Percentiles rank a stretch among this genome's conserved stretches.
Conservation (phyloP, 2,113 vertebrate genomes). For the Anhinga anhinga region DNA sequence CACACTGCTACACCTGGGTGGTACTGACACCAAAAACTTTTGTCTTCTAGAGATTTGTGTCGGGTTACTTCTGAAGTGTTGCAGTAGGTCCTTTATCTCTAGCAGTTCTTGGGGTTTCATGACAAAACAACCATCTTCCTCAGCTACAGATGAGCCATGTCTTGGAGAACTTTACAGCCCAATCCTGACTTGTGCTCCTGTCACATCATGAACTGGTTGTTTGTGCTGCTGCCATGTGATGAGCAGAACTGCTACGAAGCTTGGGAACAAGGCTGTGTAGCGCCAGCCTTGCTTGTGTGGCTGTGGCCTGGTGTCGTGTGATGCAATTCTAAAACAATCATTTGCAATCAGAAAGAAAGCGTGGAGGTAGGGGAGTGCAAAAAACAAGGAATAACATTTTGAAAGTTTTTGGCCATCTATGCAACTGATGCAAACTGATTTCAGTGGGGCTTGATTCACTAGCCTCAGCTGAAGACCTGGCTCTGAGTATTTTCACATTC, state of each 20-base stretch:
- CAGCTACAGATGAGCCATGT: not conserved
- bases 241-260: accelerated
- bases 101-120: not conserved
- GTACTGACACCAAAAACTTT: not conserved
- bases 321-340: not conserved
- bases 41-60: no score
- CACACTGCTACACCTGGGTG: accelerated
- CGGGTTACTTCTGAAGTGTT: not conserved
- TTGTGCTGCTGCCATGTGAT: not conserved
- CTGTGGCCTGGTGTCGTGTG: not conserved
- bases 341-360: not conserved
- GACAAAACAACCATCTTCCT: not conserved
- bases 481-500: not conserved
- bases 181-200: not conserved
- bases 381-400: not conserved
- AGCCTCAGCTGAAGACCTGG: not conserved
- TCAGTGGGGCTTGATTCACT: not conserved
- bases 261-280: no score
- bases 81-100: not conserved
- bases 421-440: not conserved
- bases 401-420: not conserved
- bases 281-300: not conserved
- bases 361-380: not conserved
- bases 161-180: not conserved
- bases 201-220: not conserved